Base-by-base conservation (phyloP, 2,888 invertebrate species). In the Monopis laevigella region DNA sequence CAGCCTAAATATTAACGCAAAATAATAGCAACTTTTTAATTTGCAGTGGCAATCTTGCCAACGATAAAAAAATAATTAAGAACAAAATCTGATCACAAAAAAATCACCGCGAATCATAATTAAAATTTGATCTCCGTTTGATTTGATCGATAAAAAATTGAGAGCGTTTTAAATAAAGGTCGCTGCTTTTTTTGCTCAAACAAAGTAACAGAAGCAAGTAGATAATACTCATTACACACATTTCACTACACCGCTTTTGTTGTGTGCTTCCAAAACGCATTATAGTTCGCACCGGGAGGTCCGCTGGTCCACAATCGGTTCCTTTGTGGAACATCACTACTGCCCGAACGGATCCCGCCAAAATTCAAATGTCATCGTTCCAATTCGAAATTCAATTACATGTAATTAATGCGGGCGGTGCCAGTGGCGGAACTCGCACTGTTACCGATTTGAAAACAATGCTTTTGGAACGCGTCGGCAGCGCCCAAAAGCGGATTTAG, bases 321-420 rank as follows among this genome's bases (percentile, higher is more conserved):
- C 65, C 72, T 71, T 74, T 77, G 73, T 73, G 56, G 72, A 65
- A 63, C 73, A 71, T 75, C 77, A 75, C 78, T 78, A 68, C 65
- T 56, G 64, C 32, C 36, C n/a, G 19, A 19, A 28, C 19, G 26
- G 38, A 59, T 65, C 66, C 68, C 73, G 75, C 70, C 64, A 81
- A 84, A 84, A 82, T 67, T 72, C 72, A 77, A 84, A 78, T 83
- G 83, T 84, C 84, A 84, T 84, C 83, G 74, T 83, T 73, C 83
- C 83, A 84, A 84, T 84, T 84, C 83, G 78, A 84, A 84, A 82
- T 83, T 84, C 83, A 84, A 84, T 84, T 82, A 82, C 72, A 62
- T 74, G 82, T 83, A 84, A 84, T 84, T 84, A 84, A 81, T 75
- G 67, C 70, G 65, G 62, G 58, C 65, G 65, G 65, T 61, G 67